These are phyloP conservation scores for Acanthoscelides obtectus DNA, from an alignment of 2,888 invertebrate species.

Conservation along the genomic window DNA sequence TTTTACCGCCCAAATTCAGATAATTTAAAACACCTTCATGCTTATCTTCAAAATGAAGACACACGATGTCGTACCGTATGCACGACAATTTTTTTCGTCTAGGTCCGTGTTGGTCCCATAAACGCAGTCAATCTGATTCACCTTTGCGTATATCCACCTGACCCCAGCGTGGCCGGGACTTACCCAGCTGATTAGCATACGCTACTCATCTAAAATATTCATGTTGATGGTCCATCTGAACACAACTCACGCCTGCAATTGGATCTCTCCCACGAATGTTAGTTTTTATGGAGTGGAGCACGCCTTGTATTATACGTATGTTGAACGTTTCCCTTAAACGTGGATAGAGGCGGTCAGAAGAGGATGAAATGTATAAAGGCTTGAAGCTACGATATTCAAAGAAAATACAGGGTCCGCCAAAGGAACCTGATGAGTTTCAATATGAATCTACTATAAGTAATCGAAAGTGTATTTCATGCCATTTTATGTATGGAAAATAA, in stretches of 20 bases:
- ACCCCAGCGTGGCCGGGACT: not conserved
- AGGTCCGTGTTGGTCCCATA: not conserved
- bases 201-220: not conserved
- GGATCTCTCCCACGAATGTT: conserved; percentile 32
- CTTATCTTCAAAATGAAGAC: not conserved
- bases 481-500: no score
- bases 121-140: not conserved
- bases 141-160: not conserved
- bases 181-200: conserved; percentile 1
- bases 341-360: no score
- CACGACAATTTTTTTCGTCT: not conserved
- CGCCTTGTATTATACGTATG: no score
- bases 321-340: no score
- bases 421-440: no score
- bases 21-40: no score
- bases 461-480: no score
- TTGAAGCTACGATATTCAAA: no score
- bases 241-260: conserved; percentile 9
- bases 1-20: no score
- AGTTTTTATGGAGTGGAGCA: conserved; percentile 26
- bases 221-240: not conserved
- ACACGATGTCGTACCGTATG: not conserved
- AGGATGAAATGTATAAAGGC: no score
- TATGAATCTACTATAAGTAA: no score
- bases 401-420: no score